A percentile compares a stretch with the other conserved stretches of the same genome.
phyloP scores from a whole-genome alignment of 2,888 invertebrate species.

The Megastigmus dorsalis region DNA sequence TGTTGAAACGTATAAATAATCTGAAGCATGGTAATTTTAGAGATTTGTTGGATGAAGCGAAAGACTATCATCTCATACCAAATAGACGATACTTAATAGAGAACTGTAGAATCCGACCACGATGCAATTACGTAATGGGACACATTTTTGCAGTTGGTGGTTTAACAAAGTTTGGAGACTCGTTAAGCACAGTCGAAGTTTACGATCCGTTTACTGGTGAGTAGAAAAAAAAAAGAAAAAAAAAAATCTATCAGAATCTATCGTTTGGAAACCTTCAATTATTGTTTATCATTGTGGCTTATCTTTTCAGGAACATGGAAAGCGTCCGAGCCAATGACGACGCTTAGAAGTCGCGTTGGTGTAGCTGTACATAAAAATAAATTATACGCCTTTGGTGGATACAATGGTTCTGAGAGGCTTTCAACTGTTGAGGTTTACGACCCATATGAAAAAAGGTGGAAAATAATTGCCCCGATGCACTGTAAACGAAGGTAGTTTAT shows the following conservation, averaged over 20 bases:
- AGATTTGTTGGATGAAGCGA: slow-evolving; percentile 90
- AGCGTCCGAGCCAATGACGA: slow-evolving; percentile 88
- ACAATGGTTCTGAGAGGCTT: slow-evolving; percentile 88
- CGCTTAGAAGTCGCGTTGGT: slow-evolving; percentile 87
- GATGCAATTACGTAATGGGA: slow-evolving; percentile 85
- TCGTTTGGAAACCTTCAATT: too few species aligned
- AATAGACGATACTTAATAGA: slow-evolving; percentile 86
- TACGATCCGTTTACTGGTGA: slow-evolving; percentile 81
- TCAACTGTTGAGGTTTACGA: slow-evolving; percentile 91
- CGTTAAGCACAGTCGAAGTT: slow-evolving; percentile 88
- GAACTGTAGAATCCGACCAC: slow-evolving; percentile 84
- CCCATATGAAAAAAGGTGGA: slow-evolving; percentile 83
- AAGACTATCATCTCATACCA: slow-evolving; percentile 91
- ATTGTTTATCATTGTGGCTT: not conserved
- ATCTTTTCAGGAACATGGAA: slow-evolving; percentile 79
- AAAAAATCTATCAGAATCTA: too few species aligned
- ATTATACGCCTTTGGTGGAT: slow-evolving; percentile 88
- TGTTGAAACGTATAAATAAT: too few species aligned
- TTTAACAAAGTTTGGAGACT: slow-evolving; percentile 87
- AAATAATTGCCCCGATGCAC: slow-evolving; percentile 85
- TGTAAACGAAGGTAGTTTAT: slow-evolving; percentile 82
- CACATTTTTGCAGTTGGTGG: slow-evolving; percentile 92
- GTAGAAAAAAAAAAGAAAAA: too few species aligned
- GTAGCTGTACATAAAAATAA: slow-evolving; percentile 88
- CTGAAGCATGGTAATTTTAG: slow-evolving; percentile 68